phyloP scores from a whole-genome alignment of 2,888 invertebrate genomes.

The Psococerastis gibbosa region DNA sequence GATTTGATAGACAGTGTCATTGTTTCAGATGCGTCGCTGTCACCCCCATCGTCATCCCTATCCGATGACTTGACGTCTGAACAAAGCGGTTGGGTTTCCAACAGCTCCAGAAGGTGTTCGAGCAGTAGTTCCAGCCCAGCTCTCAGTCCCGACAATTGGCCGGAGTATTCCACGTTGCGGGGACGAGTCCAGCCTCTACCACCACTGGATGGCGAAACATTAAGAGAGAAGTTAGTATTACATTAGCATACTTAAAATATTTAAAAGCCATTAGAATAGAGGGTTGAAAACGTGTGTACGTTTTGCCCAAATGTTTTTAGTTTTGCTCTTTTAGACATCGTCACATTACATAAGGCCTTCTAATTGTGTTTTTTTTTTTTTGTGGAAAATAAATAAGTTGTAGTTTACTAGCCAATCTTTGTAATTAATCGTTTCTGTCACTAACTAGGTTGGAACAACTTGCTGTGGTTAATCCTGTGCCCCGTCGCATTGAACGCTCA shows the following conservation, averaged over 20 bases:
- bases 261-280: too few relatives aligned
- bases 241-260: too few relatives aligned
- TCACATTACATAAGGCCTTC: too few relatives aligned
- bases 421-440: too few relatives aligned
- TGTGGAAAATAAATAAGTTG: too few relatives aligned
- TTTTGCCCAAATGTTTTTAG: too few relatives aligned
- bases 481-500: background rate
- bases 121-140: background rate
- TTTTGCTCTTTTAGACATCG: too few relatives aligned
- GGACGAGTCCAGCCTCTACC: constrained; percentile 21
- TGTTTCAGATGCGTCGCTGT: constrained; percentile 1
- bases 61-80: constrained; percentile 40
- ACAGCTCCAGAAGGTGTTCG: constrained; percentile 33
- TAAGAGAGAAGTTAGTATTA: constrained; percentile 2
- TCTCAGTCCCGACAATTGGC: background rate
- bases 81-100: constrained; percentile 73
- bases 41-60: constrained; percentile 29
- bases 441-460: constrained; percentile 7
- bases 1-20: background rate
- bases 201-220: constrained; percentile 13
- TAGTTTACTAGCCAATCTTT: too few relatives aligned
- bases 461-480: background rate
- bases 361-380: too few relatives aligned
- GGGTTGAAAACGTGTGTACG: too few relatives aligned
- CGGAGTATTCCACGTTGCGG: constrained; percentile 27